A percentile compares a stretch with the other conserved stretches of the same genome.
These are phyloP conservation scores for Scaptomyza montana DNA, from an alignment of 1,140 invertebrate species.

Conservation along the genomic window DNA sequence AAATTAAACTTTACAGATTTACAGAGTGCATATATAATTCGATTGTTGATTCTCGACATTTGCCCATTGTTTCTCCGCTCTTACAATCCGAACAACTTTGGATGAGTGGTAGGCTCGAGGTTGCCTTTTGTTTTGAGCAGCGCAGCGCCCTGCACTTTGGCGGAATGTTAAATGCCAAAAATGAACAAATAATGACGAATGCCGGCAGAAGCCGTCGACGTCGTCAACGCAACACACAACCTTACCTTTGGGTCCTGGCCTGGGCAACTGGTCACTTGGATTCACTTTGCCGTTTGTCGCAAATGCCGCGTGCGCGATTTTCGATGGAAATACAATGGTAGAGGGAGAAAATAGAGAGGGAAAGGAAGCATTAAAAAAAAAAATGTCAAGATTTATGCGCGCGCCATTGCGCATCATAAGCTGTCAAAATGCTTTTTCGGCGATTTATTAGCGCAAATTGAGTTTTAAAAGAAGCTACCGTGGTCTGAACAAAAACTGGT, in stretches of 20 bases:
- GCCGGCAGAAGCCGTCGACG: constrained; percentile 45
- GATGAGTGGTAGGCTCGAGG: constrained; percentile 33
- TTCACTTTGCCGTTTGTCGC: constrained; percentile 54
- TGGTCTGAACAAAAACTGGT: constrained; percentile 10
- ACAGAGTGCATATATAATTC: not conserved
- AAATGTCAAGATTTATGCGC: constrained; percentile 74
- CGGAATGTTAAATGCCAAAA: constrained; percentile 82
- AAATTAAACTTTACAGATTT: too few relatives aligned
- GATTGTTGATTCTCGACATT: not conserved
- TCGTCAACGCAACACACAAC: constrained; percentile 1
- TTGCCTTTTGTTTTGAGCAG: constrained; percentile 28
- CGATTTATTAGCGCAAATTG: constrained; percentile 82
- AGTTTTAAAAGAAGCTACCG: constrained; percentile 76
- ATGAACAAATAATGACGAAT: constrained; percentile 83
- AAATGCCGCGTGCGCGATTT: constrained; percentile 60
- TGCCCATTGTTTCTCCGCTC: constrained; percentile 13
- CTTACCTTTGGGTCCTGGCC: constrained; percentile 2
- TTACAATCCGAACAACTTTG: not conserved
- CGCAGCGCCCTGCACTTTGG: constrained; percentile 54
- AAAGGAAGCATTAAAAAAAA: constrained; percentile 7
- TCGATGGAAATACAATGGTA: constrained; percentile 62
- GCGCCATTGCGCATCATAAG: constrained; percentile 80
- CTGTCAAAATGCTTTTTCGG: constrained; percentile 80
- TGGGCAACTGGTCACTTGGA: constrained; percentile 12
- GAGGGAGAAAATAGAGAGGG: constrained; percentile 17